phyloP scores from a whole-genome alignment of 2,797 vertebrate species.

The Dryobates pubescens region DNA sequence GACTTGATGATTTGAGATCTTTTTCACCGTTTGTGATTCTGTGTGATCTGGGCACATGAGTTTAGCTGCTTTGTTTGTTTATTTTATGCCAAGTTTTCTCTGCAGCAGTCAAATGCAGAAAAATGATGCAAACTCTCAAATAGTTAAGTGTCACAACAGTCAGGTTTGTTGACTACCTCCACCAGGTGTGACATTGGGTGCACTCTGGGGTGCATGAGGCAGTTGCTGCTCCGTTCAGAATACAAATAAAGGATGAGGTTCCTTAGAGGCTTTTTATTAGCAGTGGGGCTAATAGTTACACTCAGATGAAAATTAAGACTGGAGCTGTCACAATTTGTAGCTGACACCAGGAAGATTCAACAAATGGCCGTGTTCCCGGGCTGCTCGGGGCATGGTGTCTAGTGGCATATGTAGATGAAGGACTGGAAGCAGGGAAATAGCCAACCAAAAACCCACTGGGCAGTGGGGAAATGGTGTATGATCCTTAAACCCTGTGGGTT shows the following conservation, averaged over 20 bases:
- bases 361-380: background rate
- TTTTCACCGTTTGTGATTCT: no score
- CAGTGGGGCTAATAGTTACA: background rate
- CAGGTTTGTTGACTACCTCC: background rate
- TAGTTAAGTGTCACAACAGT: background rate
- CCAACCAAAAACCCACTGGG: background rate
- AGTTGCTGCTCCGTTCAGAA: background rate
- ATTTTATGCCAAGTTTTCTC: background rate
- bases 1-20: no score
- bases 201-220: rapidly evolving
- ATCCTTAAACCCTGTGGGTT: background rate
- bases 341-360: background rate
- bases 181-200: background rate
- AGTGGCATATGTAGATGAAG: background rate
- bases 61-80: background rate
- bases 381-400: background rate
- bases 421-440: background rate
- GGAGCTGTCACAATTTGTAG: background rate
- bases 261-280: conserved; percentile 3
- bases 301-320: background rate
- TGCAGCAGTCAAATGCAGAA: background rate
- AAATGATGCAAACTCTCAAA: background rate
- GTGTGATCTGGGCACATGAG: background rate
- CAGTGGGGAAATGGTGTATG: background rate
- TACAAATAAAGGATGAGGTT: conserved; percentile 8